Base-by-base conservation (phyloP, 2,888 invertebrate genomes). In the Agapetus fuscipes region DNA sequence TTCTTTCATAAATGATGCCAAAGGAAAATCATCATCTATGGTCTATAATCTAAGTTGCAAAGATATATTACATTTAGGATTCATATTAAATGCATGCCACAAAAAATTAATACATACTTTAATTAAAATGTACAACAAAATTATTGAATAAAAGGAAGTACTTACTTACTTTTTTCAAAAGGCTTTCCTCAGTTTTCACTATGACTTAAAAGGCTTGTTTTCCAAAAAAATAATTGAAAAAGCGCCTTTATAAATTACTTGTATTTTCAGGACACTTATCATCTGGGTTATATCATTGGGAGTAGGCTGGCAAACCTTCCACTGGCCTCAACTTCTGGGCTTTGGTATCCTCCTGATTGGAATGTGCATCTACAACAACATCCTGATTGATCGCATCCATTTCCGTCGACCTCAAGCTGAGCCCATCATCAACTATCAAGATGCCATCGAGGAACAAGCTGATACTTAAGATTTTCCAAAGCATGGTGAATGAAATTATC, bases 221-320 rank as follows among this genome's bases (percentile, higher is more conserved):
- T 29, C 7, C 9, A 29, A 10, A 11, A 2, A 12, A 2, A 29
- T 29, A n/a, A 29, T 29, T 11, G 3, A 29, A n/a, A 29, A 29
- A 3, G 9, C 3, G 30, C 10, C 13, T n/a, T 39, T 38, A 30
- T 41, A 43, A 44, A 41, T 45, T n/a, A n/a, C n/a, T n/a, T n/a
- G n/a, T 37, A n/a, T 35, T 53, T 55, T 49, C 49, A 72, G 94
- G 48, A 90, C 91, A 0, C 67, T 94, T 30, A 74, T 93, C n/a
- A 86, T 95, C 53, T 97, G 94, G 94, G 64, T 75, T 43, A 75
- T 87, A 36, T 83, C 86, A 1, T 65, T 96, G 30, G 61, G 68
- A 0, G 67, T 93, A 20, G 56, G 71, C 25, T 88, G 87, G 81
- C 90, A 96, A 62, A 52, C 56, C 1, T 88, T 95, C 62, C 80